Conservation (phyloP, 2,797 vertebrate genomes). For the Crossoptilon crossoptilon region DNA sequence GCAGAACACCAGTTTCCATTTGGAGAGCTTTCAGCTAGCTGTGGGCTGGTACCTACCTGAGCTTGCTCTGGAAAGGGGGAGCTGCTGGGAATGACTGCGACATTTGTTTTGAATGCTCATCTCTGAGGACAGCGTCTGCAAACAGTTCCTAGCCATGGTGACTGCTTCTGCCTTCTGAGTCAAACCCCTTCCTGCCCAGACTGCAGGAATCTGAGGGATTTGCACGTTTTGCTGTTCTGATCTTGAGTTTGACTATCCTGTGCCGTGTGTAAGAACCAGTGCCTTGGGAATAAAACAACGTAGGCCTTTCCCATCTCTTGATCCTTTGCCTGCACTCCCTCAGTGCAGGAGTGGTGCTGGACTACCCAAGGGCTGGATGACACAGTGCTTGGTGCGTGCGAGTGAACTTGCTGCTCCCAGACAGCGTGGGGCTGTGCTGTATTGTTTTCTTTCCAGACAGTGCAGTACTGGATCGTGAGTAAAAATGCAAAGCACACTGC, state of each 20-base stretch:
- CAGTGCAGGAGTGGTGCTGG: neutral
- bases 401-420: neutral
- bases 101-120: neutral
- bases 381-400: rapidly evolving
- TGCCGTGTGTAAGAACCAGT: neutral
- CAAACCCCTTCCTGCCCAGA: neutral
- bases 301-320: neutral
- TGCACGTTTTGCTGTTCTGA: neutral
- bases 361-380: slow-evolving; percentile 2
- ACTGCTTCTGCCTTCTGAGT: neutral
- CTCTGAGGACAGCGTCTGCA: neutral
- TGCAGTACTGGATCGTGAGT: slow-evolving; percentile 28
- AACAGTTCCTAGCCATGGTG: neutral
- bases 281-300: neutral
- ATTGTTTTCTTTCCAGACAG: slow-evolving; percentile 41
- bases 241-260: neutral
- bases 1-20: neutral
- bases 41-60: neutral
- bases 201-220: neutral
- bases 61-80: neutral
- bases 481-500: slow-evolving; percentile 68
- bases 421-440: rapidly evolving
- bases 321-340: neutral
- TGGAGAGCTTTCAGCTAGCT: neutral
- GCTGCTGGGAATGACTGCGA: neutral